Evolutionary conservation across 2,113 vertebrate genomes (phyloP).

Genomic region (Misgurnus anguillicaudatus): DNA sequence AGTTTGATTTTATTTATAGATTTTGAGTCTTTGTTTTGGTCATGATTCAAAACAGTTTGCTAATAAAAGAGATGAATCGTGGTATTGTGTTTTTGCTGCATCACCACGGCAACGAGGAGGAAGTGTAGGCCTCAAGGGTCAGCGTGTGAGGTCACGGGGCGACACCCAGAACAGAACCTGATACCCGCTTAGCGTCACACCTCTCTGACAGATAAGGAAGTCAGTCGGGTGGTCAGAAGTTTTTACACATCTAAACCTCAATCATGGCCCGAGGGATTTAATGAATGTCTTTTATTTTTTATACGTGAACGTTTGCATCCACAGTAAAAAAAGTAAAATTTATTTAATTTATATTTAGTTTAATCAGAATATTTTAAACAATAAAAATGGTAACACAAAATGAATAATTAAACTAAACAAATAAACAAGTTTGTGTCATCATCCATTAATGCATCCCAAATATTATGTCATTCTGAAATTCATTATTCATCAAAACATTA

Average conservation of each 20-base stretch:
- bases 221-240: conserved; percentile 83
- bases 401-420: too few species aligned
- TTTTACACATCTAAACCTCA: conserved; percentile 31
- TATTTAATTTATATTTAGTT: conserved; percentile 32
- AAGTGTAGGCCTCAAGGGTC: conserved; percentile 56
- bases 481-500: too few species aligned
- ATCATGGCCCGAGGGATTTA: conserved; percentile 29
- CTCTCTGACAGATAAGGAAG: conserved; percentile 97
- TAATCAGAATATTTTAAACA: background rate
- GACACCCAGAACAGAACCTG: conserved; percentile 66
- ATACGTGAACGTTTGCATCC: background rate
- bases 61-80: conserved; percentile 35
- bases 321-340: too few species aligned
- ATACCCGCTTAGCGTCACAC: conserved; percentile 77
- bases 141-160: conserved; percentile 63
- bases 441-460: too few species aligned
- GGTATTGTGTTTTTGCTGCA: conserved; percentile 40
- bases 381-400: too few species aligned
- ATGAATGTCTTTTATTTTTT: conserved; percentile 14
- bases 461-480: too few species aligned
- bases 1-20: background rate
- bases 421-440: too few species aligned
- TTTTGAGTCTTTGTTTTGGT: background rate
- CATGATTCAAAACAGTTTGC: background rate
- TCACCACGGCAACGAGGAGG: conserved; percentile 36